phyloP scores from a whole-genome alignment of 2,797 vertebrate species.

The Gallinago solitaria region DNA sequence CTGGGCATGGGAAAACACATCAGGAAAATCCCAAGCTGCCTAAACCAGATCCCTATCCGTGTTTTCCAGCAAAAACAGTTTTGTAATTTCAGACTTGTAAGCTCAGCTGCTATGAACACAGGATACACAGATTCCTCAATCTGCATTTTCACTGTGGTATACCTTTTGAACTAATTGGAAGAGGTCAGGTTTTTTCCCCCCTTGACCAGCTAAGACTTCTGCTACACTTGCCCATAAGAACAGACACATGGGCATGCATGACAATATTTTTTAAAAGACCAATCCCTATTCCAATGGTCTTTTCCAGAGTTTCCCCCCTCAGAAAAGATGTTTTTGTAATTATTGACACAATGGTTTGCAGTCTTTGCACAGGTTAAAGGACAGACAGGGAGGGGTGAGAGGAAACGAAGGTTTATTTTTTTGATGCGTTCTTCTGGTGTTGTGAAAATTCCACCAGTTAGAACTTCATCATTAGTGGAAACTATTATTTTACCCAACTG shows the following conservation, averaged over 20 bases:
- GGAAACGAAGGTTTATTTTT: constrained; percentile 47
- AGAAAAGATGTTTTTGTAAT: constrained; percentile 4
- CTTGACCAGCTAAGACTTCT: neutral
- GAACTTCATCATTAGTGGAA: constrained; percentile 15
- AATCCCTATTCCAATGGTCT: neutral
- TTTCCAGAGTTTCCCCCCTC: neutral
- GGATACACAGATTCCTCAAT: neutral
- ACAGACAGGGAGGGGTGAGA: constrained; percentile 14
- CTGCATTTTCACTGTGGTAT: neutral
- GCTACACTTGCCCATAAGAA: neutral
- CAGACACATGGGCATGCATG: neutral
- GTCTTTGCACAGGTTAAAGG: constrained; percentile 17
- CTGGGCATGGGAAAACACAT: constrained; percentile 9
- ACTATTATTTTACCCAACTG: constrained; percentile 49
- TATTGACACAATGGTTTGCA: neutral
- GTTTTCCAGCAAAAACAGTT: constrained; percentile 3
- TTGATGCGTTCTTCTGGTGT: neutral
- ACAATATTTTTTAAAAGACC: neutral
- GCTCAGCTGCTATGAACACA: neutral
- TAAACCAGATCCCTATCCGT: neutral
- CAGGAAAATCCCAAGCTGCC: constrained; percentile 18
- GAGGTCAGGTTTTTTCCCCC: accelerated
- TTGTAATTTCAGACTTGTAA: neutral
- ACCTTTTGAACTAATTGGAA: neutral
- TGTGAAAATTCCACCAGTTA: constrained; percentile 34